These are phyloP conservation scores for Phalacrocorax brasilianus DNA, from an alignment of 2,113 vertebrate genomes.

Conservation along the genomic window DNA sequence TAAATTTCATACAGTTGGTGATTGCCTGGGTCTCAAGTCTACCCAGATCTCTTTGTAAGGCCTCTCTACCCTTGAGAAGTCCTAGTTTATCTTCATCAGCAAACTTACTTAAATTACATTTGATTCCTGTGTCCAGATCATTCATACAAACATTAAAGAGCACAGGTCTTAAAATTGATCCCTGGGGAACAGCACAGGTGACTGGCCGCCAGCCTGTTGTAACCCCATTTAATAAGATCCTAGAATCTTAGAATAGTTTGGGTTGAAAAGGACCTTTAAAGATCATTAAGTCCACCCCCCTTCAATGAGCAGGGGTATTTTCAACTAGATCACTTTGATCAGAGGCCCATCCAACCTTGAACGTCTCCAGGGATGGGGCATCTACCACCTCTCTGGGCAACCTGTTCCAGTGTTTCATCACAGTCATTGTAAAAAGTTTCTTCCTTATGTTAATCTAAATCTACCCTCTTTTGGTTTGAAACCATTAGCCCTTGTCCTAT, in stretches of 20 bases:
- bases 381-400: neutral
- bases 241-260: neutral
- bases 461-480: too few species aligned
- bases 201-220: neutral
- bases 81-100: neutral
- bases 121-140: neutral
- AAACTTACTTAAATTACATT: neutral
- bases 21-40: too few species aligned
- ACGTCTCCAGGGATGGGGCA: neutral
- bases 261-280: neutral
- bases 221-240: neutral
- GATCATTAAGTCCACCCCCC: neutral
- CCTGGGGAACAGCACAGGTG: neutral
- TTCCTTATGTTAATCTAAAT: too few species aligned
- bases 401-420: neutral
- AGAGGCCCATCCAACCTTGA: neutral
- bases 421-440: neutral
- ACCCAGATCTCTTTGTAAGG: neutral
- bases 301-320: neutral
- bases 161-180: neutral
- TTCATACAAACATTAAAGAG: neutral
- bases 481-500: too few species aligned
- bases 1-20: neutral
- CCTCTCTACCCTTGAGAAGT: neutral
- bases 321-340: neutral